A percentile compares a stretch with the other conserved stretches of the same genome.
These are phyloP conservation scores for Meteorus cinctellus DNA, from an alignment of 2,888 invertebrate species.

Conservation along the genomic window DNA sequence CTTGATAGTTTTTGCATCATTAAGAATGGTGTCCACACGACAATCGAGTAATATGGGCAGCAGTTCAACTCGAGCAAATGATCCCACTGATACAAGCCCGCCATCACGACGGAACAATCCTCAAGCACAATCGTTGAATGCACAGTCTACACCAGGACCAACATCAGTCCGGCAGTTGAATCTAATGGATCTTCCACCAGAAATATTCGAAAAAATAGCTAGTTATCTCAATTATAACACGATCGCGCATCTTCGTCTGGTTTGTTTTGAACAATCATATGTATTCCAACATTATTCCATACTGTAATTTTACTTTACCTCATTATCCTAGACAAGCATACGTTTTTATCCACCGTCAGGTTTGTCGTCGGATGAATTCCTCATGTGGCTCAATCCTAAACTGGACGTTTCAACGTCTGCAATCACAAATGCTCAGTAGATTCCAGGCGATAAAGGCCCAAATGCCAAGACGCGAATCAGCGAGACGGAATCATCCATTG, in stretches of 20 bases:
- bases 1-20: not conserved
- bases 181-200: constrained; percentile 85
- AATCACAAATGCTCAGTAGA: constrained; percentile 87
- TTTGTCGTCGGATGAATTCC: constrained; percentile 86
- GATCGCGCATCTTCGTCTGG: constrained; percentile 86
- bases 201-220: constrained; percentile 87
- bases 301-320: constrained; percentile 17
- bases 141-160: constrained; percentile 54
- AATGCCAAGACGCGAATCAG: constrained; percentile 94
- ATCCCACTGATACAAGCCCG: constrained; percentile 60
- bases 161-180: constrained; percentile 61
- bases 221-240: constrained; percentile 84
- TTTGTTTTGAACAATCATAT: constrained; percentile 75
- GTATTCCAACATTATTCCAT: constrained; percentile 81
- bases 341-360: constrained; percentile 74
- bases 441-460: constrained; percentile 92
- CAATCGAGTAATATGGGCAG: constrained; percentile 75
- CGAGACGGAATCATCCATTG: constrained; percentile 90
- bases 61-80: constrained; percentile 65
- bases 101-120: constrained; percentile 61
- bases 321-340: constrained; percentile 13
- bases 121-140: constrained; percentile 59
- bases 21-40: constrained; percentile 76
- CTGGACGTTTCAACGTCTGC: constrained; percentile 88
- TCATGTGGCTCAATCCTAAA: constrained; percentile 87